Evolutionary conservation across 2,113 vertebrate species (phyloP).

Genomic region (Cephalopterus ornatus): DNA sequence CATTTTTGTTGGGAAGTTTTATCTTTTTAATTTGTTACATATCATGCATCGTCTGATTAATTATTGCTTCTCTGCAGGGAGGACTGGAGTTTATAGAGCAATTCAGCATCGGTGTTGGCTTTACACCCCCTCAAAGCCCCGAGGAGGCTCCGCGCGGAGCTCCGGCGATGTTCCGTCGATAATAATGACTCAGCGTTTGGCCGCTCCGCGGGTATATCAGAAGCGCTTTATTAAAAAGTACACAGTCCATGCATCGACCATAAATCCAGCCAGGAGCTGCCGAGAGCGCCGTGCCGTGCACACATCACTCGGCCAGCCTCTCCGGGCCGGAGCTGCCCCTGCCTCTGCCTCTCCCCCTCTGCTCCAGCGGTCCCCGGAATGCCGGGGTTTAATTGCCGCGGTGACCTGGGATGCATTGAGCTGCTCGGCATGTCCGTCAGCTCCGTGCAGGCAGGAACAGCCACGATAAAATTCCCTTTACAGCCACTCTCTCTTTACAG

Average conservation of each 20-base stretch:
- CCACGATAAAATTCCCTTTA: neutral
- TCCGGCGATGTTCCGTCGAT: neutral
- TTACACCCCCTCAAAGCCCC: neutral
- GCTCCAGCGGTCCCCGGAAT: accelerated
- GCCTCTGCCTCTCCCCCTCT: neutral
- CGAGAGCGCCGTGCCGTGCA: neutral
- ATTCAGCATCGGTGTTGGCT: neutral
- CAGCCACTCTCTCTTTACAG: neutral
- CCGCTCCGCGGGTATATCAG: neutral
- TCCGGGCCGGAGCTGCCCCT: neutral
- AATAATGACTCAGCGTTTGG: constrained; percentile 39
- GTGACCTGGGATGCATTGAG: neutral
- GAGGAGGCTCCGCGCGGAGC: neutral
- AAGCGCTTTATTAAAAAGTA: neutral
- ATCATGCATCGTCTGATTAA: constrained; percentile 29
- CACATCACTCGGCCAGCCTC: neutral
- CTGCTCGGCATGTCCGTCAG: neutral
- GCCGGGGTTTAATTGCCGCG: neutral
- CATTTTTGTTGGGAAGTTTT: constrained; percentile 15
- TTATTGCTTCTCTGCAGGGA: constrained; percentile 38
- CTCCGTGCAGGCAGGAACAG: neutral
- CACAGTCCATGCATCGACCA: neutral
- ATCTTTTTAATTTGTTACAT: constrained; percentile 47
- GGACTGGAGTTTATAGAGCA: constrained; percentile 1
- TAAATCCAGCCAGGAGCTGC: neutral